phyloP scores from a whole-genome alignment of 2,888 invertebrate genomes.

The Drosophila subquinaria region DNA sequence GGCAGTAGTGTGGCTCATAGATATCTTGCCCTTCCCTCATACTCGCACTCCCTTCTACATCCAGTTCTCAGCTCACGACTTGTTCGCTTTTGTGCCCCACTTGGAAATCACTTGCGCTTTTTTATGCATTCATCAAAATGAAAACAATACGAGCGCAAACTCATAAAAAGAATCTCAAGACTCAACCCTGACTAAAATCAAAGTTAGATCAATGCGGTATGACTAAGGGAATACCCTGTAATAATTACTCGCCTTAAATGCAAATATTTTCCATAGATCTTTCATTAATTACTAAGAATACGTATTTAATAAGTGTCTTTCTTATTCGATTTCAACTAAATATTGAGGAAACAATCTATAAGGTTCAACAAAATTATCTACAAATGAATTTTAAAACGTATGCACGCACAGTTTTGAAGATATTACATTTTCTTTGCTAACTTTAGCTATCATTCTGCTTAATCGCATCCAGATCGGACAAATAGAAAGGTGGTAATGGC shows the following conservation, averaged over 20 bases:
- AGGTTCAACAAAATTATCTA: too few relatives aligned
- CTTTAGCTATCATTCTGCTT: too few relatives aligned
- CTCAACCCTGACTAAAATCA: conserved; percentile 26
- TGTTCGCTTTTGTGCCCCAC: conserved; percentile 28
- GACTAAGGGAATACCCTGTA: conserved; percentile 23
- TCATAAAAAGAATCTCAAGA: conserved; percentile 47
- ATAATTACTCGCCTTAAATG: not conserved
- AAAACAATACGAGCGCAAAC: conserved; percentile 59
- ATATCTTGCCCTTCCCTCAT: conserved; percentile 1
- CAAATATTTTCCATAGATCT: not conserved
- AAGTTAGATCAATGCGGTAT: not conserved
- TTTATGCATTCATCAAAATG: conserved; percentile 60
- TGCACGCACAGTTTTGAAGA: too few relatives aligned
- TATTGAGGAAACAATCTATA: too few relatives aligned
- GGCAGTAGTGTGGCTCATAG: conserved; percentile 47
- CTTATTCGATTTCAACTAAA: too few relatives aligned
- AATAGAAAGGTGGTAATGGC: too few relatives aligned
- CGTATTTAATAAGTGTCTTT: not conserved
- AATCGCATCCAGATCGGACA: too few relatives aligned
- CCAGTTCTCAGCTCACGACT: not conserved
- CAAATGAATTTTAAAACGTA: not conserved
- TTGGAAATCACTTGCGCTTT: conserved; percentile 67
- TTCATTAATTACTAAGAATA: not conserved
- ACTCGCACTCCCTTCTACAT: not conserved
- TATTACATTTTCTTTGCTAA: too few relatives aligned